Conservation (phyloP, 2,888 invertebrate species). For the Miltochrista miniata region DNA sequence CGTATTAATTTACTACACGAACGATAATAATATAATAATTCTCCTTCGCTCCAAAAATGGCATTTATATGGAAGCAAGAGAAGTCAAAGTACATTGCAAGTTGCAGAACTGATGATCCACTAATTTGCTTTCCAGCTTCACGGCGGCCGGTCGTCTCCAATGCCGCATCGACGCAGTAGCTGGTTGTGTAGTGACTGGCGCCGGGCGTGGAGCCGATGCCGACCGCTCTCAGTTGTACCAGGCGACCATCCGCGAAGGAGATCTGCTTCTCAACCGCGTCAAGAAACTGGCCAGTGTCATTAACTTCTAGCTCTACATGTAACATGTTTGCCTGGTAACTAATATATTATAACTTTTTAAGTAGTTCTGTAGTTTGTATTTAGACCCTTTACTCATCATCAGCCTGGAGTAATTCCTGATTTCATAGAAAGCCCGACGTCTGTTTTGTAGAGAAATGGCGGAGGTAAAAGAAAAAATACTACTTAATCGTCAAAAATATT, state of each 20-base stretch:
- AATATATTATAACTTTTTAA: conserved; percentile 30
- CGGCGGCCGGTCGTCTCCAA: conserved; percentile 97
- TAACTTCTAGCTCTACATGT: conserved; percentile 89
- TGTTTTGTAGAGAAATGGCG: no score
- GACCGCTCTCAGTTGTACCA: conserved; percentile 91
- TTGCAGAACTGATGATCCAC: no score
- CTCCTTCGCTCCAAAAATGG: no score
- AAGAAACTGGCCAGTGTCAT: conserved; percentile 99
- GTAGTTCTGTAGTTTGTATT: conserved; percentile 30
- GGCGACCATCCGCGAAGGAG: conserved; percentile 99
- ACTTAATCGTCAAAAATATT: no score
- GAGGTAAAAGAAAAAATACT: no score
- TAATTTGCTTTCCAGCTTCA: conserved; percentile 85
- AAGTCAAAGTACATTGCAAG: no score
- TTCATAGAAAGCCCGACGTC: neutral
- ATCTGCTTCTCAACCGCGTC: conserved; percentile 97
- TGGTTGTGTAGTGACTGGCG: conserved; percentile 95
- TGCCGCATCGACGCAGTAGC: conserved; percentile 99
- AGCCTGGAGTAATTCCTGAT: no score
- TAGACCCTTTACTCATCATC: neutral
- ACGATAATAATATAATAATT: no score
- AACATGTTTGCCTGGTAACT: conserved; percentile 21
- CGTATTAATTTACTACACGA: no score
- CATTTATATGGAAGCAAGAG: no score
- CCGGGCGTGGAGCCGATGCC: conserved; percentile 78